Percentiles rank a stretch among this genome's conserved stretches.
Evolutionary conservation across 2,888 invertebrate species (phyloP).

Genomic region (Aproaerema taeniolella): DNA sequence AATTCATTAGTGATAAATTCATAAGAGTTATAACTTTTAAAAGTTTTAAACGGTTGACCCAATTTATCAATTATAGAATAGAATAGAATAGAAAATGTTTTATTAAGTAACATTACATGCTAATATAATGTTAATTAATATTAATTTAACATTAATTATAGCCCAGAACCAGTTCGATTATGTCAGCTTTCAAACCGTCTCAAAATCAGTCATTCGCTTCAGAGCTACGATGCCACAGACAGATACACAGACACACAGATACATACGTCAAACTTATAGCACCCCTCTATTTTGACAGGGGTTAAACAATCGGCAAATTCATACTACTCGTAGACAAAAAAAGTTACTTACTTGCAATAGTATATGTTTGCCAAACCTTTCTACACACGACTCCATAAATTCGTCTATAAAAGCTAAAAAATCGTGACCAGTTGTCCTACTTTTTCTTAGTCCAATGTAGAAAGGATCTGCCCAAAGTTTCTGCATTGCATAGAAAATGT

Average conservation of each 20-base stretch:
- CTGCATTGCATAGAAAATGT: slow-evolving; percentile 44
- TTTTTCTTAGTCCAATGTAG: slow-evolving; percentile 92
- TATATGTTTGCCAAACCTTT: slow-evolving; percentile 85
- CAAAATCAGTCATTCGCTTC: too few species aligned
- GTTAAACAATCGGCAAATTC: background rate
- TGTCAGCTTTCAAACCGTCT: too few species aligned
- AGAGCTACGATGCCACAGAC: too few species aligned
- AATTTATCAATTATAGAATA: background rate
- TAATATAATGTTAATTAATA: background rate
- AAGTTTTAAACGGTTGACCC: too few species aligned
- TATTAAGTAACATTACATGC: too few species aligned
- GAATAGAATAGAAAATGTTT: background rate
- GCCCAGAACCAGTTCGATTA: too few species aligned
- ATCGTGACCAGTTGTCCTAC: slow-evolving; percentile 85
- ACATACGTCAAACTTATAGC: too few species aligned
- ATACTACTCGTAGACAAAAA: background rate
- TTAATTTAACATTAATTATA: background rate
- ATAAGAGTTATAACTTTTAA: too few species aligned
- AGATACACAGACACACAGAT: too few species aligned
- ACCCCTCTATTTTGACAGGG: too few species aligned
- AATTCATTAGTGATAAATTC: background rate
- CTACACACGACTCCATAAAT: slow-evolving; percentile 93
- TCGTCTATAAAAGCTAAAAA: slow-evolving; percentile 95
- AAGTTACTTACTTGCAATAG: slow-evolving; percentile 76
- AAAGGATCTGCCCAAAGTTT: slow-evolving; percentile 90